Evolutionary conservation across 92 coral and sea anemone genomes (phyloP).

Genomic region (Phenganax stokvisi): DNA sequence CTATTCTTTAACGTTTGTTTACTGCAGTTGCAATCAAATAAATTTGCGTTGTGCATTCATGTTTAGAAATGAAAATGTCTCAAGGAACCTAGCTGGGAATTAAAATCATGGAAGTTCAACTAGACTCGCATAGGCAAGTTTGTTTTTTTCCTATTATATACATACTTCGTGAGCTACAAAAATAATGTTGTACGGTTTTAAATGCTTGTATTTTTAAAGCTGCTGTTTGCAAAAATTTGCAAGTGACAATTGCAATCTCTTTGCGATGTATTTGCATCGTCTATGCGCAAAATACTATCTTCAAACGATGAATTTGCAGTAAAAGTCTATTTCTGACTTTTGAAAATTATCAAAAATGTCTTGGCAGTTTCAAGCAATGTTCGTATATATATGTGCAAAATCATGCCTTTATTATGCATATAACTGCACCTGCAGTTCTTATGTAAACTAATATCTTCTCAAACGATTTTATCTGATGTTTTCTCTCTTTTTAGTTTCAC

Average conservation of each 20-base stretch:
- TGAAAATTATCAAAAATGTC: neutral
- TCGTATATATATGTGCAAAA: neutral
- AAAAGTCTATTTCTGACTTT: neutral
- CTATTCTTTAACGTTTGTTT: conserved; percentile 19
- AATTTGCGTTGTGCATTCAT: neutral
- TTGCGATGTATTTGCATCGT: too few species aligned
- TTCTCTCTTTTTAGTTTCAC: conserved; percentile 60
- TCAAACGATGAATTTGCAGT: too few species aligned
- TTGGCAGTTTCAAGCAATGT: neutral
- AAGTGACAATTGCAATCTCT: too few species aligned
- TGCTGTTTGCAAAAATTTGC: too few species aligned
- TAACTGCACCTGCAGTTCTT: conserved; percentile 5
- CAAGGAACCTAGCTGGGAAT: neutral
- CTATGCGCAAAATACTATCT: too few species aligned
- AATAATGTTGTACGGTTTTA: neutral
- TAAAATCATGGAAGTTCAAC: conserved; percentile 16
- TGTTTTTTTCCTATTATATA: neutral
- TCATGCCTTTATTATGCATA: neutral
- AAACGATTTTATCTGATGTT: neutral
- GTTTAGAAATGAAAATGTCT: neutral
- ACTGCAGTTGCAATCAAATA: neutral
- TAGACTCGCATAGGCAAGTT: conserved; percentile 18
- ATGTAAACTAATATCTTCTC: conserved; percentile 14
- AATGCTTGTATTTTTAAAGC: neutral
- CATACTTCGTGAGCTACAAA: too few species aligned